Evolutionary conservation across 1,140 invertebrate genomes (phyloP).

Genomic region (Yoshiicerus persimilis): DNA sequence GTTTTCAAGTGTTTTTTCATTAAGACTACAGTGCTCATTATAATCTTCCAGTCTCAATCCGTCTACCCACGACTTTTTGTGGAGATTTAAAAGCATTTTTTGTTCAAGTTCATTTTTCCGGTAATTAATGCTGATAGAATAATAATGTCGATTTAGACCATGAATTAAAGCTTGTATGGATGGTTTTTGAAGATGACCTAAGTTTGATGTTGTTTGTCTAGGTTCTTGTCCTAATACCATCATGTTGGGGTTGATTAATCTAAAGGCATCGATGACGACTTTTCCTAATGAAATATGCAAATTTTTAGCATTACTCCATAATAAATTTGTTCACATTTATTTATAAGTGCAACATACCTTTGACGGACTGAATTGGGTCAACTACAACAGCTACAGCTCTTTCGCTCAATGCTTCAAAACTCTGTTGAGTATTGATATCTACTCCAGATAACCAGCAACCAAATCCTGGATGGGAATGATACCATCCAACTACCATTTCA

Average conservation of each 20-base stretch:
- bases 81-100: conserved; percentile 98
- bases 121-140: conserved; percentile 99
- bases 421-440: conserved; percentile 99
- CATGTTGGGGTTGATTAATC: conserved; percentile 98
- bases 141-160: conserved; percentile 98
- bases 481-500: conserved; percentile 86
- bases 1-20: conserved; percentile 89
- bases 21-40: conserved; percentile 86
- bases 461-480: conserved; percentile 94
- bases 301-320: not conserved
- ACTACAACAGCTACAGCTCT: conserved; percentile 98
- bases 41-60: conserved; percentile 94
- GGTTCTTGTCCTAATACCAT: conserved; percentile 99
- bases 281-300: conserved; percentile 61
- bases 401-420: conserved; percentile 97
- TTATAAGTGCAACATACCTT: conserved; percentile 66
- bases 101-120: conserved; percentile 98
- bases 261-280: conserved; percentile 93
- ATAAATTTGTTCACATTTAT: not conserved
- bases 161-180: conserved; percentile 99
- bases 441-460: conserved; percentile 99
- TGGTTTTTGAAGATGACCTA: conserved; percentile 97
- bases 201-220: conserved; percentile 96
- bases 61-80: conserved; percentile 99
- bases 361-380: conserved; percentile 99